Evolutionary conservation across 2,797 vertebrate genomes (phyloP).

Genomic region (Melanotaenia nigrans): DNA sequence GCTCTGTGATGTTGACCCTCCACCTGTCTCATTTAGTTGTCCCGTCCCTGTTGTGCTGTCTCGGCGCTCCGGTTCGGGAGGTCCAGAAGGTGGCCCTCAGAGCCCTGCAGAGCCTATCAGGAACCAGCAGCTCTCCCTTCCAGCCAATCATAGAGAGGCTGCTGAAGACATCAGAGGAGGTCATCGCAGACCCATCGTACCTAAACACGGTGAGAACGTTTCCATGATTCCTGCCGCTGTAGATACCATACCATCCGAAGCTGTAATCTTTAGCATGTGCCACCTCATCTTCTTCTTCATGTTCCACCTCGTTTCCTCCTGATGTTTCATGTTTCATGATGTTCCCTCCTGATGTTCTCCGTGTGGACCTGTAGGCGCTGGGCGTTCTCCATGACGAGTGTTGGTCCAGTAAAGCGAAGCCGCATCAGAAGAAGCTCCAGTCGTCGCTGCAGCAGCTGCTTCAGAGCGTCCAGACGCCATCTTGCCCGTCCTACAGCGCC

Average conservation of each 20-base stretch:
- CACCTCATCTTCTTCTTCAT: no score
- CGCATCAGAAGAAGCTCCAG: constrained; percentile 71
- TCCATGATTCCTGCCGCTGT: no score
- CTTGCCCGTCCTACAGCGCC: constrained; percentile 88
- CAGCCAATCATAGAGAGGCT: constrained; percentile 83
- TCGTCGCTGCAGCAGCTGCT: constrained; percentile 84
- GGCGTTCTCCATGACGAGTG: constrained; percentile 79
- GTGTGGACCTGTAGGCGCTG: constrained; percentile 79
- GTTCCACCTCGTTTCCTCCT: no score
- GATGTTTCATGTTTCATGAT: neutral
- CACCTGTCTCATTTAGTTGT: constrained; percentile 78
- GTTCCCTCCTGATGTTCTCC: neutral
- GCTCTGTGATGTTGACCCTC: no score
- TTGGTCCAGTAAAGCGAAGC: constrained; percentile 65
- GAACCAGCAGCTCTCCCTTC: constrained; percentile 74
- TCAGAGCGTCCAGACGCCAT: constrained; percentile 67
- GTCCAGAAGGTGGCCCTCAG: constrained; percentile 87
- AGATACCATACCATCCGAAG: no score
- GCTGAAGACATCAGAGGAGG: constrained; percentile 87
- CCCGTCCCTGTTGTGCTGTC: constrained; percentile 85
- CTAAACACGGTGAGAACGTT: constrained; percentile 82
- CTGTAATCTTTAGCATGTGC: no score
- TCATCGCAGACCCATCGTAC: constrained; percentile 87
- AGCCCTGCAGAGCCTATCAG: constrained; percentile 81
- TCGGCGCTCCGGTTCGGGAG: constrained; percentile 87